Conservation (phyloP, 2,888 invertebrate genomes). For the Panzeria rudis region DNA sequence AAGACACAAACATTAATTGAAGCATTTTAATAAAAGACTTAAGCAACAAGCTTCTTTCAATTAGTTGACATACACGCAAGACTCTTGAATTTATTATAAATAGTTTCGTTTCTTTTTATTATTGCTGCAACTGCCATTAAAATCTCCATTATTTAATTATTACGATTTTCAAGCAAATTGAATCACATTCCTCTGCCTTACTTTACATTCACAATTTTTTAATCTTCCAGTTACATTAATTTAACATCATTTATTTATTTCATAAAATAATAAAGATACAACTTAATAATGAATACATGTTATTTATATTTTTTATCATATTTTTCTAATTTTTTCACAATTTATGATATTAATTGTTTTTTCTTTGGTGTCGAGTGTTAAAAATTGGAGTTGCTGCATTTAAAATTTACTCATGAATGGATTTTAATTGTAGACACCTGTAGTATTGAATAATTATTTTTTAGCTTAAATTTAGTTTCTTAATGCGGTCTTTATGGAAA, state of each 20-base stretch:
- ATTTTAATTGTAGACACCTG: conserved; percentile 62
- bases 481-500: conserved; percentile 11
- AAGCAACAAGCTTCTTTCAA: conserved; percentile 36
- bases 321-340: neutral
- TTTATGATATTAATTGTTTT: conserved; percentile 27
- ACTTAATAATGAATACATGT: conserved; percentile 19
- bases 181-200: neutral
- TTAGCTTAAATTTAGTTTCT: conserved; percentile 18
- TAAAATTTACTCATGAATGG: conserved; percentile 40
- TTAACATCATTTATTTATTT: conserved; percentile 39
- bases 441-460: conserved; percentile 41
- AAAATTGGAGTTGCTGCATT: conserved; percentile 17
- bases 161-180: neutral
- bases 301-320: conserved; percentile 9
- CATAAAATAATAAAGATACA: conserved; percentile 29
- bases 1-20: conserved; percentile 42
- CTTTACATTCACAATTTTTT: conserved; percentile 5
- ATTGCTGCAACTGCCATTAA: neutral
- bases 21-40: neutral
- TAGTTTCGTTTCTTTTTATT: neutral
- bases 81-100: conserved; percentile 21
- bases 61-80: neutral
- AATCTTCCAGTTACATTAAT: conserved; percentile 9
- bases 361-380: neutral
- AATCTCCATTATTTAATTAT: neutral